These are phyloP conservation scores for Melanaphis sacchari DNA, from an alignment of 1,140 invertebrate species.

Conservation along the genomic window DNA sequence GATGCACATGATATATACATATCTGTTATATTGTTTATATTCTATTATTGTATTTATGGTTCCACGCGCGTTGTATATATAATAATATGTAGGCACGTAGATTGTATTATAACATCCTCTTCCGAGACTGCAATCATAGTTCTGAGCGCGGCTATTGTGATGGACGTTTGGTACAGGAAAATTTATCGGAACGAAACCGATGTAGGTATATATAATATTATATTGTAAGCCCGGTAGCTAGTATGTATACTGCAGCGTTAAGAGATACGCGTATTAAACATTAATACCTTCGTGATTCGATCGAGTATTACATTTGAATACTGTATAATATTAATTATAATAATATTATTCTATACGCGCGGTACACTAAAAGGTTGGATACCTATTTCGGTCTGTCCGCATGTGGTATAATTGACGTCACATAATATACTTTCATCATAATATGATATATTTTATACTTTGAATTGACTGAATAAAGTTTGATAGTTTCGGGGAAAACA, in stretches of 20 bases:
- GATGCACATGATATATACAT: not conserved
- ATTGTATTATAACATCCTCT: not conserved
- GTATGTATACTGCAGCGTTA: too few relatives aligned
- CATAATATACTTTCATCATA: not conserved
- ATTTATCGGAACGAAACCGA: conserved; percentile 6
- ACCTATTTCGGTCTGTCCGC: not conserved
- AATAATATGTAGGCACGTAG: not conserved
- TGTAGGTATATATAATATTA: not conserved
- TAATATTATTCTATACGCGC: not conserved
- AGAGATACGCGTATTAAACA: not conserved
- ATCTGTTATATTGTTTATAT: not conserved
- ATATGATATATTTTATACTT: not conserved
- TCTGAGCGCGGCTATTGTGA: not conserved
- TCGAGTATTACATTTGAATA: not conserved
- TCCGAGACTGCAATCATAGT: not conserved
- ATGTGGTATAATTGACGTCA: not conserved
- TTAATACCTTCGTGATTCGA: not conserved
- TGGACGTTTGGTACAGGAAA: not conserved
- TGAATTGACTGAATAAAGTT: not conserved
- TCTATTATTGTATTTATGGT: not conserved
- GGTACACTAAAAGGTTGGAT: not conserved
- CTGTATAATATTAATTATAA: not conserved
- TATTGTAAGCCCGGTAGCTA: not conserved
- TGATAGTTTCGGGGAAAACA: not conserved
- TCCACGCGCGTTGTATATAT: not conserved